Base-by-base conservation (phyloP, 2,797 vertebrate genomes). In the Hipposideros larvatus region DNA sequence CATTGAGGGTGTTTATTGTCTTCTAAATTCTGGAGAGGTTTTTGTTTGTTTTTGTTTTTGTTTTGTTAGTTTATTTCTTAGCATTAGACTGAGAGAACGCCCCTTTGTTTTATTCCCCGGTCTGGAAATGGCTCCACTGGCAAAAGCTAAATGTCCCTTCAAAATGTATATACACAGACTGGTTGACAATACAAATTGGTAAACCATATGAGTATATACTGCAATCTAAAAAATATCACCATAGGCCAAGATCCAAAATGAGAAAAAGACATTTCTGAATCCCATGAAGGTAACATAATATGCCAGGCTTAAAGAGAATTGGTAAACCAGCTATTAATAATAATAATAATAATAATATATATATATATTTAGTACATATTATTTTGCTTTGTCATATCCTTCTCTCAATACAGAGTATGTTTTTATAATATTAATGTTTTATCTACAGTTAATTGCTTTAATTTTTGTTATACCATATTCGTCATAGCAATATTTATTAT, bases 261-360 rank as follows among this genome's bases (percentile, higher is more conserved):
- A 95, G 86, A 91, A 96, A 89, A 96, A 94, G 73, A 41, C 71
- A 94, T 88, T 96, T 96, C 55, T 85, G 79, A 96, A 96, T 90
- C 37, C 73, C 53, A 55, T 61, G 80, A 85, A 74, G 16, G 66
- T 92, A 94, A 89, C 21, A 95, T 75, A 94, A 70, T 65, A 91
- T 57, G 61, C 83, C 31, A 93, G 83, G 31, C 75, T 90, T 91
- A 80, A 84, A 87, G 6, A 89, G 70, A 95, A 91, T 94, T 90
- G 73, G 21, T n/a, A 34, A 95, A 75, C 28, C 37, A 86, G 34
- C 63, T 90, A 57, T 82, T 88, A 78, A 37, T 37, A 37, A 37
- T 37, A n/a, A n/a, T n/a, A n/a, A n/a, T n/a, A n/a, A n/a, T n/a
- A n/a, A n/a, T n/a, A n/a, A n/a, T n/a, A n/a, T n/a, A n/a, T n/a